Conservation (phyloP, 1,140 invertebrate species). For the Aphidius ervi region DNA sequence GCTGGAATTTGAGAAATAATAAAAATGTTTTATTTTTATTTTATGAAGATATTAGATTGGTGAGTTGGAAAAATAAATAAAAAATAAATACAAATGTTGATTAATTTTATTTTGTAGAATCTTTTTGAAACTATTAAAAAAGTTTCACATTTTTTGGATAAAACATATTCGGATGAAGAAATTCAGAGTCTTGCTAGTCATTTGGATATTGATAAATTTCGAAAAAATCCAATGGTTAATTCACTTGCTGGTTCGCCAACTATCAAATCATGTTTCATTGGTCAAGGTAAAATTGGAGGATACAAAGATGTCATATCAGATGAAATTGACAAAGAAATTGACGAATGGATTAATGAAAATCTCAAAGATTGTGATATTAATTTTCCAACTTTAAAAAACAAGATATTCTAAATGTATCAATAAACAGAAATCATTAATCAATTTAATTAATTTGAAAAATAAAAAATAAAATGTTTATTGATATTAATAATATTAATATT, state of each 20-base stretch:
- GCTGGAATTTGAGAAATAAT: conserved; percentile 1
- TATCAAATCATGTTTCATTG: neutral
- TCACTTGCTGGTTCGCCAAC: neutral
- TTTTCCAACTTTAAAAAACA: neutral
- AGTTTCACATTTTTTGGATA: neutral
- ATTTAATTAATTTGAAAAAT: too few relatives aligned
- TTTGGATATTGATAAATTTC: conserved; percentile 4
- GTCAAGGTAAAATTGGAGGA: conserved; percentile 6
- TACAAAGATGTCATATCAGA: conserved; percentile 3
- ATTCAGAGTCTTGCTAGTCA: neutral
- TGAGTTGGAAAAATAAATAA: too few relatives aligned
- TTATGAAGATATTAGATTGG: conserved; percentile 1
- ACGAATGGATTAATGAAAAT: conserved; percentile 5
- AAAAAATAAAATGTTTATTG: too few relatives aligned
- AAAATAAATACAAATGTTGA: neutral
- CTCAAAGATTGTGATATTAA: neutral
- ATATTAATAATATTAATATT: too few relatives aligned
- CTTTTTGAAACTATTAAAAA: neutral
- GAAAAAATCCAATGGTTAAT: neutral
- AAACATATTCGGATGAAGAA: neutral
- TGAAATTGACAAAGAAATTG: conserved; percentile 7
- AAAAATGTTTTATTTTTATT: conserved; percentile 5
- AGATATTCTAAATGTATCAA: neutral
- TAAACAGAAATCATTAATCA: too few relatives aligned
- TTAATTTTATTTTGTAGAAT: neutral